Conservation (phyloP, 2,113 vertebrate species). For the Desmodus rotundus region DNA sequence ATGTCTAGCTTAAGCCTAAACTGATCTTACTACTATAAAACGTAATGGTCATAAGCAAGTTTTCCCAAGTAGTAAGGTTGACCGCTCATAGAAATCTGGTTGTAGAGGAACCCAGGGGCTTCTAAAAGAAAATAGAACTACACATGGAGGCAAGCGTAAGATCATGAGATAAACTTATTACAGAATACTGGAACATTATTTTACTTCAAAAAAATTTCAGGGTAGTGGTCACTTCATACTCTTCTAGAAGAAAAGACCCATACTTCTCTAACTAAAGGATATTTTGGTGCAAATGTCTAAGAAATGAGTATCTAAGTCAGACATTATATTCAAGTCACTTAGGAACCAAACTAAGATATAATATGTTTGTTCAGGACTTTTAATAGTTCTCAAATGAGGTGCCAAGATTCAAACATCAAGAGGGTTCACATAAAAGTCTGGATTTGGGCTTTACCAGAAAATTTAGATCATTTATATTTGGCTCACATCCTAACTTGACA, state of each 20-base stretch:
- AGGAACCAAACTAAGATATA: not conserved
- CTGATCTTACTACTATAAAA: not conserved
- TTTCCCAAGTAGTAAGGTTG: not conserved
- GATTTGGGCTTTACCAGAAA: not conserved
- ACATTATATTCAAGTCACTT: not conserved
- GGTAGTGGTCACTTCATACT: not conserved
- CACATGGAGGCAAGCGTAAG: not conserved
- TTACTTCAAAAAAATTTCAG: not conserved
- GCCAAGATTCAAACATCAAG: not conserved
- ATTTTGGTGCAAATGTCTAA: not conserved
- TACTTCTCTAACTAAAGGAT: not conserved
- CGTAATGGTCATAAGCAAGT: too few relatives aligned
- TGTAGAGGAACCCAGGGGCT: not conserved
- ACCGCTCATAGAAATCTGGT: not conserved
- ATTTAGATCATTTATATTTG: not conserved
- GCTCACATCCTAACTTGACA: not conserved
- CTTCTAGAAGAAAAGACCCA: not conserved
- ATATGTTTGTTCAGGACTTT: not conserved
- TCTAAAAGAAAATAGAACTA: not conserved
- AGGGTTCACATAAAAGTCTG: not conserved
- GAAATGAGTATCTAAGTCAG: not conserved
- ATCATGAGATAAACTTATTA: not conserved
- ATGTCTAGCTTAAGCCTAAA: not conserved
- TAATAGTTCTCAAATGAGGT: not conserved
- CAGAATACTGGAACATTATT: not conserved